A percentile compares a stretch with the other conserved stretches of the same genome.
Evolutionary conservation across 2,888 invertebrate species (phyloP).

Genomic region (Chouioia cunea): DNA sequence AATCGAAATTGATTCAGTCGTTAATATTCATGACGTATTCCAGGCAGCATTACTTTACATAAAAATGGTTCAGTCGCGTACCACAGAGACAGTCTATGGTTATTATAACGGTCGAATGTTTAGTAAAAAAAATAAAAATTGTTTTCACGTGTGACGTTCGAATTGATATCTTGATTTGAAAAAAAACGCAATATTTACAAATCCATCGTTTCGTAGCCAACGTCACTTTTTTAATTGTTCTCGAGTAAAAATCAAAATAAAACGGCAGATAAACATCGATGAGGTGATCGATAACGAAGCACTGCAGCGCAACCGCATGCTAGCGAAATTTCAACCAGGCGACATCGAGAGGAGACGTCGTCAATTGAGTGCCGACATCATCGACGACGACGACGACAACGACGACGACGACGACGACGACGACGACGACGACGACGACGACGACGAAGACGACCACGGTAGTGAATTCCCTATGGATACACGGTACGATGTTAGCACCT

Average conservation of each 20-base stretch:
- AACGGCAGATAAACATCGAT: constrained; percentile 53
- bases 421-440: constrained; percentile 68
- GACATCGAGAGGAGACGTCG: constrained; percentile 64
- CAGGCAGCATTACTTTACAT: no score
- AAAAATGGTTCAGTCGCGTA: no score
- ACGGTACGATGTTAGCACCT: constrained; percentile 60
- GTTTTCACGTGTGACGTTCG: no score
- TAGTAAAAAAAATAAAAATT: no score
- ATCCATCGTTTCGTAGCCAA: no score
- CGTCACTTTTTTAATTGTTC: no score
- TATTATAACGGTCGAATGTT: no score
- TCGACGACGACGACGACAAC: constrained; percentile 67
- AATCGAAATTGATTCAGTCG: no score
- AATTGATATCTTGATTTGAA: no score
- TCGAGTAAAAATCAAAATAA: background rate
- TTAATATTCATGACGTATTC: no score
- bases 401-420: constrained; percentile 66
- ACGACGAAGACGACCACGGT: constrained; percentile 67
- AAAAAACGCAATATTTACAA: no score
- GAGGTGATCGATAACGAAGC: constrained; percentile 58
- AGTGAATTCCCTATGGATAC: constrained; percentile 67
- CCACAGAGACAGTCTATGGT: no score
- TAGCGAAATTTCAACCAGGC: constrained; percentile 58
- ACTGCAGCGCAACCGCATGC: constrained; percentile 56
- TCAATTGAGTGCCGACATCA: constrained; percentile 54